Base-by-base conservation (phyloP, 2,888 invertebrate genomes). In the Glyphotaelius pellucidus region DNA sequence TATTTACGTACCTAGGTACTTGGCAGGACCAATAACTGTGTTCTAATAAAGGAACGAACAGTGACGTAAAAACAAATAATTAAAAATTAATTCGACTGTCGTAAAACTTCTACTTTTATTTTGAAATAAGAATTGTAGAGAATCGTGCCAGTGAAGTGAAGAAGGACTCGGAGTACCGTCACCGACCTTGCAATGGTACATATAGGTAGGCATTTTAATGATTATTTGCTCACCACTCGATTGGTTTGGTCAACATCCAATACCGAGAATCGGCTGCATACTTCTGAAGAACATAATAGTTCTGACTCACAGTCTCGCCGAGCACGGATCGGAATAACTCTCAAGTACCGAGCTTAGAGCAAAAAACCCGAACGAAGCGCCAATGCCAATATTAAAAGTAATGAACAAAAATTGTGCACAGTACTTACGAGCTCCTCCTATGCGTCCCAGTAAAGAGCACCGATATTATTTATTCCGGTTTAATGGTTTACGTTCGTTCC, bases 141-240 rank as follows among this genome's bases (percentile, higher is more conserved):
- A 5, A n/a, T 25, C 25, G 67, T 67, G 52, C 47, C 15, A 15
- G 19, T 19, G 67, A 15, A 32, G 83, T 83, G 83, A 83, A 35
- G 83, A n/a, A 83, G 19, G 32, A 38, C 38, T 83, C 25, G 25
- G 19, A 25, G 25, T 9, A 83, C 19, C 83, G 83, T 83, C 83
- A 83, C 32, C 83, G 35, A 35, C 83, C 83, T 83, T 83, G 83
- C 67, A 67, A n/a, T 67, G 52, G 67, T 9, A 38, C 35, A 25
- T 83, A 25, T 83, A 83, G 35, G 83, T 83, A 83, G 83, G 9
- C 14, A 35, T 32, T 35, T 35, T 83, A 83, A 35, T 35, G 83
- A 83, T 83, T 32, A n/a, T 38, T 83, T 83, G 83, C 83, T 83
- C 83, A 83, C 83, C 83, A 32, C 83, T 83, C 83, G 83, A 83